Conservation (phyloP, 1,140 invertebrate genomes). For the Drosophila rhopaloa region DNA sequence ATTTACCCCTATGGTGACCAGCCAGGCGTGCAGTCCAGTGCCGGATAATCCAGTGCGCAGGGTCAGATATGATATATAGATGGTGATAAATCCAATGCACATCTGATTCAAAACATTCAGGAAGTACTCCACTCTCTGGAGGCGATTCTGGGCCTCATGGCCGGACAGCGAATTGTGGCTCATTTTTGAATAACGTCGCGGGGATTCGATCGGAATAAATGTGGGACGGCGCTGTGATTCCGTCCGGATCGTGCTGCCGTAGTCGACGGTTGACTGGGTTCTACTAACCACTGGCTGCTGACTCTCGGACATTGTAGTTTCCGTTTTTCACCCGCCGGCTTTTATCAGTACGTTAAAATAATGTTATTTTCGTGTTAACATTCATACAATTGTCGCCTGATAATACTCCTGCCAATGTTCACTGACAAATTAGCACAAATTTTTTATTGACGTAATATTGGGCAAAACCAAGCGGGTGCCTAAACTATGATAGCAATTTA, state of each 20-base stretch:
- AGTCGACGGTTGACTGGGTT: slow-evolving; percentile 51
- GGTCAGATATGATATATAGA: slow-evolving; percentile 77
- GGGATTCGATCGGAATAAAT: slow-evolving; percentile 51
- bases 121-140: slow-evolving; percentile 56
- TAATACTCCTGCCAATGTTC: slow-evolving; percentile 37
- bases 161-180: slow-evolving; percentile 24
- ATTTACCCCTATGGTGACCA: slow-evolving; percentile 81
- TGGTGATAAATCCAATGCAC: slow-evolving; percentile 79
- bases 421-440: slow-evolving; percentile 42
- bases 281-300: slow-evolving; percentile 55
- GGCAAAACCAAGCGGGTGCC: slow-evolving; percentile 1
- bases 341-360: slow-evolving; percentile 60
- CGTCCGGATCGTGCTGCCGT: slow-evolving; percentile 67
- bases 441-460: slow-evolving; percentile 10
- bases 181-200: slow-evolving; percentile 59
- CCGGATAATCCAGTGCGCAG: slow-evolving; percentile 55
- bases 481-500: slow-evolving; percentile 27
- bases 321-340: slow-evolving; percentile 1
- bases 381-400: slow-evolving; percentile 49
- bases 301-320: slow-evolving; percentile 58
- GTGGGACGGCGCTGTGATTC: slow-evolving; percentile 26
- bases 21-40: slow-evolving; percentile 69
- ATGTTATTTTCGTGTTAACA: slow-evolving; percentile 74
- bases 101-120: slow-evolving; percentile 80
- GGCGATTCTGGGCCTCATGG: slow-evolving; percentile 31